A percentile compares a stretch with the other conserved stretches of the same genome.
Conservation (phyloP, 2,888 invertebrate species). For the Machimus atricapillus region DNA sequence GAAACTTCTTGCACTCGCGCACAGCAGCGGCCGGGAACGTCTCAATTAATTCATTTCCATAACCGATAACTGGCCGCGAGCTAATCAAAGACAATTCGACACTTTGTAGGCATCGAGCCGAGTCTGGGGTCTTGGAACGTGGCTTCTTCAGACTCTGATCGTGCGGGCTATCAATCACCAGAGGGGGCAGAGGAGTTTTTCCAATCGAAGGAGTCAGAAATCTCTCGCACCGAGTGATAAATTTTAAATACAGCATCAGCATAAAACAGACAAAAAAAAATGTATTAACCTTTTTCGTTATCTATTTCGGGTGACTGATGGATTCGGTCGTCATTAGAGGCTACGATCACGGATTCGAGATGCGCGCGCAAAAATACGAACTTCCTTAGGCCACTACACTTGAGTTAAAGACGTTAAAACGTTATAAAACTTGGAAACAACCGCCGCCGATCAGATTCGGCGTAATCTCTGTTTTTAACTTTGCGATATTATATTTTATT, state of each 20-base stretch:
- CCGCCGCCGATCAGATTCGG: neutral
- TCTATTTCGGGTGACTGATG: neutral
- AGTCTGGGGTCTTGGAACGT: neutral
- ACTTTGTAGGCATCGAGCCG: neutral
- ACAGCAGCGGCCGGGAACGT: neutral
- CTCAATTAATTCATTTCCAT: neutral
- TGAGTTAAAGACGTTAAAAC: neutral
- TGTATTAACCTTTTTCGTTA: conserved; percentile 13
- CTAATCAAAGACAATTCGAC: conserved; percentile 16
- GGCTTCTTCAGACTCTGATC: neutral
- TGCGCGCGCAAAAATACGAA: conserved; percentile 2
- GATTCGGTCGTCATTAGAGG: neutral
- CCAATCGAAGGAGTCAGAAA: neutral
- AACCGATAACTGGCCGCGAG: neutral
- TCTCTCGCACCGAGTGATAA: neutral
- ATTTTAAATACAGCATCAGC: neutral
- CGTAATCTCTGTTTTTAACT: neutral
- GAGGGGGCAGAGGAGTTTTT: neutral
- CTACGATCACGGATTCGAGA: neutral
- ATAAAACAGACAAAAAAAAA: neutral
- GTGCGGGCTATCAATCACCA: neutral
- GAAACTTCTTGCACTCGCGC: neutral
- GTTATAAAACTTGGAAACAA: neutral
- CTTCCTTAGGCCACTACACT: neutral
- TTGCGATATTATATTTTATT: neutral